A percentile compares a stretch with the other conserved stretches of the same genome.
phyloP scores from a whole-genome alignment of 2,113 vertebrate species.

The Pollachius pollachius region DNA sequence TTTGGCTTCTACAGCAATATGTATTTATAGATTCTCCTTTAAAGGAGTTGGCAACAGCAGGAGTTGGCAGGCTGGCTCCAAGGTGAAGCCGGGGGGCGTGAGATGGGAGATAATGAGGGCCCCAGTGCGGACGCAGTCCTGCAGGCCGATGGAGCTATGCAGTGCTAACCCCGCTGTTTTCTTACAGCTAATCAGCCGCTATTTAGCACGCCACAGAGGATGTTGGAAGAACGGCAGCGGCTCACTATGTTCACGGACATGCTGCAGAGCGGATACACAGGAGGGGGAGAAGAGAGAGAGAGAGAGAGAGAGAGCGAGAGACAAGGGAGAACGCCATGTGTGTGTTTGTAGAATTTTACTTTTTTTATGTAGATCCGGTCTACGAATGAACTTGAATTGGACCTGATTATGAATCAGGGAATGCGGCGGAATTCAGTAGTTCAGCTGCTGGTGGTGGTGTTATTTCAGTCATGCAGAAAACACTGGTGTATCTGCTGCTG shows the following conservation, averaged over 20 bases:
- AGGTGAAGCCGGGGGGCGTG: background rate
- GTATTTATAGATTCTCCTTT: too few relatives aligned
- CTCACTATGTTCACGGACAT: background rate
- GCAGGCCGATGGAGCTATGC: background rate
- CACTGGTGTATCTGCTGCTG: conserved; percentile 39
- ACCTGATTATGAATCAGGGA: too few relatives aligned
- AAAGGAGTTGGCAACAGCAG: too few relatives aligned
- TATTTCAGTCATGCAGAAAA: conserved; percentile 27
- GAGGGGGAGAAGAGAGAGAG: background rate
- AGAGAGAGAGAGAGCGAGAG: too few relatives aligned
- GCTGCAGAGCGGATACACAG: too few relatives aligned
- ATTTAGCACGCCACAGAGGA: conserved; percentile 34
- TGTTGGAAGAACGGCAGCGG: background rate
- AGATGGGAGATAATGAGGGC: conserved; percentile 54
- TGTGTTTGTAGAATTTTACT: too few relatives aligned
- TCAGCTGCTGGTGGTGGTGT: conserved; percentile 24
- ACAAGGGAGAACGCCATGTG: too few relatives aligned
- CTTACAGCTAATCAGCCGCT: conserved; percentile 47
- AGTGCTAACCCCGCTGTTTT: background rate
- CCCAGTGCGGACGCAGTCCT: background rate
- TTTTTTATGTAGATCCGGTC: too few relatives aligned
- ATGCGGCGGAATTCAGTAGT: background rate
- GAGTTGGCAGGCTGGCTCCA: too few relatives aligned
- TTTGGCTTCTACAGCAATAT: too few relatives aligned
- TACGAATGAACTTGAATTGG: too few relatives aligned